phyloP scores from a whole-genome alignment of 1,140 invertebrate species.

The Choristoneura fumiferana region DNA sequence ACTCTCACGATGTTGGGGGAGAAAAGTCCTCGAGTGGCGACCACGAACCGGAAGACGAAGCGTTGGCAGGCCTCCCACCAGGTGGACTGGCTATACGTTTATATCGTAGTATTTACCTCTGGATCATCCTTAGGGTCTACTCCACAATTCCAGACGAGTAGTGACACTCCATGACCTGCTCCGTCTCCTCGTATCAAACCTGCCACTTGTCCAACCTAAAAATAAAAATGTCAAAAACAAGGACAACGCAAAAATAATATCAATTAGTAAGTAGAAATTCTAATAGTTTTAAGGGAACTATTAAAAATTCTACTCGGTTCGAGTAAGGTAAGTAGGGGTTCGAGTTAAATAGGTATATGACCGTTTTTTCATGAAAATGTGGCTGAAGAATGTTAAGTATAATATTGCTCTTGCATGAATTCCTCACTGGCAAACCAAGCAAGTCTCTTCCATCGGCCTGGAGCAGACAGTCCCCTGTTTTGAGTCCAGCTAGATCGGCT shows the following conservation, averaged over 20 bases:
- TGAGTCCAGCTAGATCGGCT: slow-evolving; percentile 73
- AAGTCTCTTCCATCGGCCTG: slow-evolving; percentile 81
- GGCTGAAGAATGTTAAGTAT: slow-evolving; percentile 7
- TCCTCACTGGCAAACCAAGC: slow-evolving; percentile 53
- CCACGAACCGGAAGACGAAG: too few species aligned
- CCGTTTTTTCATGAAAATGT: too few species aligned
- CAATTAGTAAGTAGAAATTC: too few species aligned
- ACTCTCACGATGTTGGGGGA: too few species aligned
- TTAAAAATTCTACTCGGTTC: too few species aligned
- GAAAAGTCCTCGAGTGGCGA: too few species aligned
- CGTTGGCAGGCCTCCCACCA: too few species aligned
- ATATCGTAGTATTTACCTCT: slow-evolving; percentile 65
- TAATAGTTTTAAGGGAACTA: too few species aligned
- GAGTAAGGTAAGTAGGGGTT: too few species aligned
- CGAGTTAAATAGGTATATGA: too few species aligned
- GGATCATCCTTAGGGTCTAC: slow-evolving; percentile 74
- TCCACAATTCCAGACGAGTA: slow-evolving; percentile 76
- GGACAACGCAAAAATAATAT: too few species aligned
- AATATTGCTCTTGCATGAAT: not conserved
- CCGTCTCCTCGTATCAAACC: slow-evolving; percentile 75
- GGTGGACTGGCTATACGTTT: too few species aligned
- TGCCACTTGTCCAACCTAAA: slow-evolving; percentile 80
- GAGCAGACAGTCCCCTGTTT: slow-evolving; percentile 82
- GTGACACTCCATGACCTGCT: slow-evolving; percentile 57
- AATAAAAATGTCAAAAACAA: slow-evolving; percentile 8